These are phyloP conservation scores for Gorilla gorilla DNA, from an alignment of 2,113 vertebrate species.

Conservation along the genomic window DNA sequence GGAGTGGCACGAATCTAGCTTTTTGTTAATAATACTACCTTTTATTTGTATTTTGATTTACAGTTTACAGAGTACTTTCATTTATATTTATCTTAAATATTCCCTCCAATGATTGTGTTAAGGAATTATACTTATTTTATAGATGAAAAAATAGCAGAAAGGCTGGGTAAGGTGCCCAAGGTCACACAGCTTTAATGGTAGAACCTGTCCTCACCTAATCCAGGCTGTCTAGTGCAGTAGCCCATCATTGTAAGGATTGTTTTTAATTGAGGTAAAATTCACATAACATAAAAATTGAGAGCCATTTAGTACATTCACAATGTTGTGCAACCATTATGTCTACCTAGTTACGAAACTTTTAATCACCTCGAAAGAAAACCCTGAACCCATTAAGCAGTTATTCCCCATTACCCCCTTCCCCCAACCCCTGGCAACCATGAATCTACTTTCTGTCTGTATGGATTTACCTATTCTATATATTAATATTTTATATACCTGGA, in stretches of 20 bases:
- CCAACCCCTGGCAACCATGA: not conserved
- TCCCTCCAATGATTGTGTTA: not conserved
- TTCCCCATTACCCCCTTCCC: not conserved
- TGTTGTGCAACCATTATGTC: not conserved
- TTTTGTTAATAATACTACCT: not conserved
- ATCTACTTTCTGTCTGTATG: not conserved
- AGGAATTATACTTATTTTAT: not conserved
- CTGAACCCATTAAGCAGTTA: not conserved
- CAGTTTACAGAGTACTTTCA: conserved; percentile 19
- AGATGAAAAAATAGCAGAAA: not conserved
- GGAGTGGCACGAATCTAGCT: not conserved
- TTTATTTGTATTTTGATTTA: conserved; percentile 26
- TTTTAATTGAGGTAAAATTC: not conserved
- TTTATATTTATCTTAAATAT: conserved; percentile 8
- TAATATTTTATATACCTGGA: not conserved
- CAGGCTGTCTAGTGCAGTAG: not conserved
- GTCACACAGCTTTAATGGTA: not conserved
- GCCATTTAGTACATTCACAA: not conserved
- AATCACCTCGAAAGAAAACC: not conserved
- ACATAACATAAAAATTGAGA: conserved; percentile 8
- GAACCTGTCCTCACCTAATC: not conserved
- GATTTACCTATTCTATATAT: not conserved
- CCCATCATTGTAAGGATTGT: not conserved
- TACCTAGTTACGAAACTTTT: not conserved
- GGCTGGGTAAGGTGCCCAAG: not conserved